A percentile compares a stretch with the other conserved stretches of the same genome.
Conservation (phyloP, 2,888 invertebrate species). For the Notocelia uddmanniana region DNA sequence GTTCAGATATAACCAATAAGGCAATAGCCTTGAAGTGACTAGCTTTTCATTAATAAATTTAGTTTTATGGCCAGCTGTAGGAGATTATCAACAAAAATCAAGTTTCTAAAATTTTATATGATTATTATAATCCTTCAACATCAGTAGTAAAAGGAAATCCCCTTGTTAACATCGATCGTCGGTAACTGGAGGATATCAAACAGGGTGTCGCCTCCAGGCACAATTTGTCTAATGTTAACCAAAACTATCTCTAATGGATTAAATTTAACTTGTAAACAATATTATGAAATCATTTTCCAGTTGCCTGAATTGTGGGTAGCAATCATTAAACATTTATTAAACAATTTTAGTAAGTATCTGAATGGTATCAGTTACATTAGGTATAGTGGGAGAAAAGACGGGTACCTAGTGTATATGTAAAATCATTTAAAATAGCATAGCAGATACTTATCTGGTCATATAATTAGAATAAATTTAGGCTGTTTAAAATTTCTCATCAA, state of each 20-base stretch:
- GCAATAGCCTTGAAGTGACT: no score
- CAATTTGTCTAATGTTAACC: constrained; percentile 43
- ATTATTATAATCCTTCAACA: constrained; percentile 12
- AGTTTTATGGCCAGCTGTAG: no score
- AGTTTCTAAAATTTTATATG: neutral
- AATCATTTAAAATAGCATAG: no score
- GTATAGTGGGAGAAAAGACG: no score
- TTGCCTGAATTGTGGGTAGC: constrained; percentile 45
- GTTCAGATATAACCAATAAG: no score
- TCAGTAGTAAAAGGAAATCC: constrained; percentile 11
- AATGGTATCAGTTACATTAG: neutral
- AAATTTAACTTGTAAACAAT: constrained; percentile 42
- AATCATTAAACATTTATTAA: neutral
- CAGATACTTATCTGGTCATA: no score
- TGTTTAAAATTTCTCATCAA: no score
- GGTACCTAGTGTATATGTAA: no score
- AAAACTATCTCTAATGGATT: constrained; percentile 44
- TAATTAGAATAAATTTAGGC: no score
- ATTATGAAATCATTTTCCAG: constrained; percentile 30
- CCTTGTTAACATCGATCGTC: constrained; percentile 25
- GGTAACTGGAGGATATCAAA: constrained; percentile 16
- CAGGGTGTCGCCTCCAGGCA: constrained; percentile 27
- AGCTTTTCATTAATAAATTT: no score
- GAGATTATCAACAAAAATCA: no score
- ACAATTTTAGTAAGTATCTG: neutral